Percentiles rank a stretch among this genome's conserved stretches.
Evolutionary conservation across 1,140 invertebrate genomes (phyloP).

Genomic region (Conus ventricosus): DNA sequence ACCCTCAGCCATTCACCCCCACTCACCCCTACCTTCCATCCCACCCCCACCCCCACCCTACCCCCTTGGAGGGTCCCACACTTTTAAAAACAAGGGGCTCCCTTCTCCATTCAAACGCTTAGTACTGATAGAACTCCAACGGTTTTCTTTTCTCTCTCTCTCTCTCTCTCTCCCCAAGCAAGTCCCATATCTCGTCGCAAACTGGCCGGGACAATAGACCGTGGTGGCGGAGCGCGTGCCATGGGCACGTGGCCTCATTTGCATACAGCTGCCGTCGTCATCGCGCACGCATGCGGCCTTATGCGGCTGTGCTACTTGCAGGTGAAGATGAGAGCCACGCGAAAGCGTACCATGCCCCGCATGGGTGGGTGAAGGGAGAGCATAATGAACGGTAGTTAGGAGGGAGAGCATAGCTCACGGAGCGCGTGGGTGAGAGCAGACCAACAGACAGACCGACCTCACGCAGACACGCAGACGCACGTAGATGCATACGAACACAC

Average conservation of each 20-base stretch:
- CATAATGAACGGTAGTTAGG: no score
- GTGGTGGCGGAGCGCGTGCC: not conserved
- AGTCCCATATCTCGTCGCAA: not conserved
- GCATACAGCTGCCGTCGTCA: constrained; percentile 22
- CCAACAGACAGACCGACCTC: not conserved
- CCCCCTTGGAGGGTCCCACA: not conserved
- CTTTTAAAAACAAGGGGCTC: no score
- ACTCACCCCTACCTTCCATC: not conserved
- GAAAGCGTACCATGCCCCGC: not conserved
- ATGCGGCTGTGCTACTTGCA: not conserved
- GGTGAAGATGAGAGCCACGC: not conserved
- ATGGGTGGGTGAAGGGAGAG: not conserved
- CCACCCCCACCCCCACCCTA: not conserved
- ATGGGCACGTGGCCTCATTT: constrained; percentile 27
- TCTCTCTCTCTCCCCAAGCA: no score
- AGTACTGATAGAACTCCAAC: not conserved
- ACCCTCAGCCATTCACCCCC: not conserved
- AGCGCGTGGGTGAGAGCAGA: not conserved
- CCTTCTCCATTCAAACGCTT: not conserved
- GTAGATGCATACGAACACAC: no score
- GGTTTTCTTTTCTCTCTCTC: not conserved
- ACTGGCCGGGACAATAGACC: not conserved
- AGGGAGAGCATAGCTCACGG: not conserved
- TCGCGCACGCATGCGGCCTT: not conserved
- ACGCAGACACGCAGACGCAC: not conserved